These are phyloP conservation scores for Crotalus viridis DNA, from an alignment of 2,113 vertebrate genomes.

Conservation along the genomic window DNA sequence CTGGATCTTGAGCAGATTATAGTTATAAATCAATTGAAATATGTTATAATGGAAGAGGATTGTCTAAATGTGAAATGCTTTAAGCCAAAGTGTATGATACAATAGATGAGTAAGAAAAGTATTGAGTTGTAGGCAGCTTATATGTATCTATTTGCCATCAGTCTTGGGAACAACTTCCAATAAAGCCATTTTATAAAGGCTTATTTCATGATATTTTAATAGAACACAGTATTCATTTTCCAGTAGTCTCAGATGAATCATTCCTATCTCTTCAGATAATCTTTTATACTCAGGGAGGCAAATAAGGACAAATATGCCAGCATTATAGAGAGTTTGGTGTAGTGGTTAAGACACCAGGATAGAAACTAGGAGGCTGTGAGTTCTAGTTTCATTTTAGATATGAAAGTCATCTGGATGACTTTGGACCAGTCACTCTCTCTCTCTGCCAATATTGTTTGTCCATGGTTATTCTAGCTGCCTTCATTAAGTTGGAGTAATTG, in stretches of 20 bases:
- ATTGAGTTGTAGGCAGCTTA: background rate
- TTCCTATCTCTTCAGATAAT: background rate
- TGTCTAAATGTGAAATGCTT: background rate
- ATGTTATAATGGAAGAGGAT: constrained; percentile 6
- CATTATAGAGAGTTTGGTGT: too few species aligned
- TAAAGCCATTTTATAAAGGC: background rate
- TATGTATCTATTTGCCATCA: background rate
- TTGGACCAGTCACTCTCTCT: too few species aligned
- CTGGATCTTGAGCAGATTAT: constrained; percentile 9
- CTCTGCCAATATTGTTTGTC: background rate
- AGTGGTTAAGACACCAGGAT: too few species aligned
- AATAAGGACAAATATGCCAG: background rate
- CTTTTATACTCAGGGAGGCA: background rate
- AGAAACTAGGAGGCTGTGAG: too few species aligned
- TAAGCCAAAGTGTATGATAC: constrained; percentile 12
- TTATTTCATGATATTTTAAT: background rate
- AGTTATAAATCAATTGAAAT: constrained; percentile 21
- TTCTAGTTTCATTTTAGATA: too few species aligned
- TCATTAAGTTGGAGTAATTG: background rate
- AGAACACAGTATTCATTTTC: background rate
- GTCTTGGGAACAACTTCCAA: background rate
- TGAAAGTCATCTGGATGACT: too few species aligned
- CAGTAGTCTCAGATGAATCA: background rate
- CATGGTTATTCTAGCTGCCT: background rate
- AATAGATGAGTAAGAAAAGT: background rate